Percentiles rank a stretch among this genome's conserved stretches.
These are phyloP conservation scores for Caenorhabditis sp. DNA, from an alignment of 2,888 invertebrate genomes.

Conservation along the genomic window DNA sequence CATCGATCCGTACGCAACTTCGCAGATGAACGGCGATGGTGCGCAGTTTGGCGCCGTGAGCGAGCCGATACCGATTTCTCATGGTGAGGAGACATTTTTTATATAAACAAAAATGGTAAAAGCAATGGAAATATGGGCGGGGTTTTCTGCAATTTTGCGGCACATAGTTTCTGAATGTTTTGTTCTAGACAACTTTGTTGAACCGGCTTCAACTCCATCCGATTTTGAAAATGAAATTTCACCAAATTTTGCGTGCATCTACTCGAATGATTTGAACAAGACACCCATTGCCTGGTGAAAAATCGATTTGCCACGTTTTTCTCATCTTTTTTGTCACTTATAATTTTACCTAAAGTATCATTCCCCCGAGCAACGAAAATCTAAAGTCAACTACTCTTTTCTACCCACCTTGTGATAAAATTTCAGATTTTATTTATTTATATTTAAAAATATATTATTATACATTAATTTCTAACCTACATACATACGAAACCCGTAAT, in stretches of 20 bases:
- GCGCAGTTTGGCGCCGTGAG: slow-evolving; percentile 22
- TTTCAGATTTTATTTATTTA: not conserved
- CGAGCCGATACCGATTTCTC: slow-evolving; percentile 14
- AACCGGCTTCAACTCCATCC: slow-evolving; percentile 26
- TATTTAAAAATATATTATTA: not conserved
- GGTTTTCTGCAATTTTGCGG: no score
- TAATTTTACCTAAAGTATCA: no score
- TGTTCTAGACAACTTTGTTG: slow-evolving; percentile 4
- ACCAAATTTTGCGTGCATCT: slow-evolving; percentile 28
- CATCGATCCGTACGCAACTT: slow-evolving; percentile 45
- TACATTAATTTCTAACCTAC: not conserved
- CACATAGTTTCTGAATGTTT: not conserved
- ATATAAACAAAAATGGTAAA: no score
- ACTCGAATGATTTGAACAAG: slow-evolving; percentile 31
- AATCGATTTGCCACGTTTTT: not conserved
- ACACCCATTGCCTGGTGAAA: slow-evolving; percentile 35
- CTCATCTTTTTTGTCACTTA: not conserved
- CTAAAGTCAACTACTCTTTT: slow-evolving; percentile 5
- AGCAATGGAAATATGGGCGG: no score
- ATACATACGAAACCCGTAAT: slow-evolving; percentile 1
- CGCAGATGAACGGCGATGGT: slow-evolving; percentile 10
- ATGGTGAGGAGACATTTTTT: slow-evolving; percentile 10
- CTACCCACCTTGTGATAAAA: not conserved
- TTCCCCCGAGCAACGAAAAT: not conserved
- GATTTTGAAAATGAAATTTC: slow-evolving; percentile 28